Percentiles rank a stretch among this genome's conserved stretches.
Conservation (phyloP, 2,113 vertebrate species). For the Hypanus sabinus region DNA sequence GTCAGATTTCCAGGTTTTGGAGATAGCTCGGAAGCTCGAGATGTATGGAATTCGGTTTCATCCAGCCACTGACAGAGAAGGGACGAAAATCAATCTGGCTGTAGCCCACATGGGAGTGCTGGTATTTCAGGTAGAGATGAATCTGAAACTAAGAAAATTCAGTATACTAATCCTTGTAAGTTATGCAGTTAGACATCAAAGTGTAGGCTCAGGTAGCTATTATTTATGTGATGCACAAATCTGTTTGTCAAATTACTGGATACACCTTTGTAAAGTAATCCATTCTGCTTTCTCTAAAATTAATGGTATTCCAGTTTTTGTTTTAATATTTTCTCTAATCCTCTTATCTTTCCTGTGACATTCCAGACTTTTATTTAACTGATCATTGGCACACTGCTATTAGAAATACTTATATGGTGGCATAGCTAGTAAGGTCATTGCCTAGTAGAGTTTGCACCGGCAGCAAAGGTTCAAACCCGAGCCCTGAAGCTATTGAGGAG, state of each 20-base stretch:
- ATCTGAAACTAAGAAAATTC: background rate
- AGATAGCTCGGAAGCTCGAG: conserved; percentile 87
- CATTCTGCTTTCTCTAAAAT: background rate
- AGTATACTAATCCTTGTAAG: background rate
- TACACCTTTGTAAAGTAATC: background rate
- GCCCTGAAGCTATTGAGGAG: no score
- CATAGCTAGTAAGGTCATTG: no score
- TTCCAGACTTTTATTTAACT: background rate
- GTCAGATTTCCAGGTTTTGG: conserved; percentile 91
- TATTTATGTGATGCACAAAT: background rate
- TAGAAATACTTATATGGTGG: background rate
- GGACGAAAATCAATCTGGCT: conserved; percentile 82
- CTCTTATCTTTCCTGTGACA: background rate
- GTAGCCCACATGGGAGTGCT: conserved; percentile 88
- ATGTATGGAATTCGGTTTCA: conserved; percentile 94
- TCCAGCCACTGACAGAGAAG: conserved; percentile 80
- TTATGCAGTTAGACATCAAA: background rate
- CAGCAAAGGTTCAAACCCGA: no score
- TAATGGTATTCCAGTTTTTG: background rate
- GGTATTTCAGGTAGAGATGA: conserved; percentile 80
- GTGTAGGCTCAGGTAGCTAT: background rate
- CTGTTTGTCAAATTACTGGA: no score
- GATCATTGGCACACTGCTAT: background rate
- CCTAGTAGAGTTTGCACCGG: no score
- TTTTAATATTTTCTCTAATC: background rate